Conservation (phyloP, 2,113 vertebrate species). For the Sclerurus mexicanus region DNA sequence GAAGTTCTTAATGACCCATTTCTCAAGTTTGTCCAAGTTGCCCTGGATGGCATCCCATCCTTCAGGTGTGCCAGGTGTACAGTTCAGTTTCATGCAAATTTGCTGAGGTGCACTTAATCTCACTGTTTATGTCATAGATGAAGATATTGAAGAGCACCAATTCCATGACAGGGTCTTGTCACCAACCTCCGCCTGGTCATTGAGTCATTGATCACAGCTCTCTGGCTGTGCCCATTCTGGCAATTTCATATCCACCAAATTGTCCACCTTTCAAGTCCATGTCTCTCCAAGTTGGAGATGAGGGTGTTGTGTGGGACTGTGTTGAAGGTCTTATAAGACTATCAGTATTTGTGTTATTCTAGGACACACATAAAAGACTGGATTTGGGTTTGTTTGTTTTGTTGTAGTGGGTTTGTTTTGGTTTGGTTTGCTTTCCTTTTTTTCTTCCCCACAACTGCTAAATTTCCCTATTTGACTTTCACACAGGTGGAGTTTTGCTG, state of each 20-base stretch:
- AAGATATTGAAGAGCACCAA: not conserved
- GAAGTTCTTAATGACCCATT: not conserved
- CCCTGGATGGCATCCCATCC: no score
- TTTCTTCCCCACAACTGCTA: not conserved
- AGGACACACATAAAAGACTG: not conserved
- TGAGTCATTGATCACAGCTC: not conserved
- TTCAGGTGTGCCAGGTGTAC: not conserved
- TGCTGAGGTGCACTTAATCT: rapidly evolving
- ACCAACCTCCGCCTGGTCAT: not conserved
- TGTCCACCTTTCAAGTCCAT: not conserved
- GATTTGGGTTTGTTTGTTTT: not conserved
- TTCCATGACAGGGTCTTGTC: not conserved
- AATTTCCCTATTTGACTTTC: not conserved
- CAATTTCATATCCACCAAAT: not conserved
- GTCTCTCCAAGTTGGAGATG: not conserved
- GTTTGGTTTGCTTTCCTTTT: not conserved
- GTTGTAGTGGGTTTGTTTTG: not conserved
- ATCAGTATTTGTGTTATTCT: not conserved
- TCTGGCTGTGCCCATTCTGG: not conserved
- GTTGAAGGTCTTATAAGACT: not conserved
- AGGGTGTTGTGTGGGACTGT: not conserved
- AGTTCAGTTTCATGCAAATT: not conserved
- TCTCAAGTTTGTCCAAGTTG: not conserved
- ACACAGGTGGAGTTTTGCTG: not conserved
- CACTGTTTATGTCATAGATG: not conserved